These are phyloP conservation scores for Dryobates pubescens DNA, from an alignment of 2,797 vertebrate genomes.

Conservation along the genomic window DNA sequence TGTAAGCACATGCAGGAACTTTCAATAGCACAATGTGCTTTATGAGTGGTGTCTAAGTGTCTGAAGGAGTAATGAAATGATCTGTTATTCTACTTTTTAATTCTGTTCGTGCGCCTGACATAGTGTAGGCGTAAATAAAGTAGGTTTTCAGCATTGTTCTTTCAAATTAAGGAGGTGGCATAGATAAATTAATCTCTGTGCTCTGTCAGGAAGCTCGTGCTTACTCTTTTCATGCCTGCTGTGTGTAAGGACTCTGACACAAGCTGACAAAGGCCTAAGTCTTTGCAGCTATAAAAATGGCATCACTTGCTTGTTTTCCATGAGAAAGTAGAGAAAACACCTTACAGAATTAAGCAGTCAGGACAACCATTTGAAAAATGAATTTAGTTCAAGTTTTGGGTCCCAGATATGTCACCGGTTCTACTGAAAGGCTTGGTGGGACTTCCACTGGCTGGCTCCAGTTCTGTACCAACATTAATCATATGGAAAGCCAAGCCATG, in stretches of 20 bases:
- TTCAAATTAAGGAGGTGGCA: slow-evolving; percentile 57
- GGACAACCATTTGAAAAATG: neutral
- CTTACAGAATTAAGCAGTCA: neutral
- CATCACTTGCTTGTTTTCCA: neutral
- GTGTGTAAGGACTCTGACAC: neutral
- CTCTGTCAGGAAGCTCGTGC: slow-evolving; percentile 59
- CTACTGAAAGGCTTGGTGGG: neutral
- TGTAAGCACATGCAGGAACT: slow-evolving; percentile 46
- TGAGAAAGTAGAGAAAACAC: neutral
- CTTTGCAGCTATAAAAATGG: neutral
- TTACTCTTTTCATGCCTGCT: slow-evolving; percentile 36
- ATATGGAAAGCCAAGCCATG: neutral
- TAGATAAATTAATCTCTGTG: slow-evolving; percentile 63
- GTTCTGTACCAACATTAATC: neutral
- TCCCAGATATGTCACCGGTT: neutral
- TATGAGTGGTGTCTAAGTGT: slow-evolving; percentile 66
- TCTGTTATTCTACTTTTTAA: slow-evolving; percentile 65
- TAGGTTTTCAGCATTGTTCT: slow-evolving; percentile 70
- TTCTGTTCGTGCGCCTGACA: slow-evolving; percentile 63
- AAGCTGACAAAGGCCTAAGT: slow-evolving; percentile 3
- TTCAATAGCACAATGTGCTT: slow-evolving; percentile 48
- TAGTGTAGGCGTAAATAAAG: slow-evolving; percentile 62
- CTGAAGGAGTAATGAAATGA: slow-evolving; percentile 70
- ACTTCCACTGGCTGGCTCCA: neutral
- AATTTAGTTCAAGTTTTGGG: neutral